phyloP scores from a whole-genome alignment of 2,888 invertebrate species.

The Serrognathus titanus region DNA sequence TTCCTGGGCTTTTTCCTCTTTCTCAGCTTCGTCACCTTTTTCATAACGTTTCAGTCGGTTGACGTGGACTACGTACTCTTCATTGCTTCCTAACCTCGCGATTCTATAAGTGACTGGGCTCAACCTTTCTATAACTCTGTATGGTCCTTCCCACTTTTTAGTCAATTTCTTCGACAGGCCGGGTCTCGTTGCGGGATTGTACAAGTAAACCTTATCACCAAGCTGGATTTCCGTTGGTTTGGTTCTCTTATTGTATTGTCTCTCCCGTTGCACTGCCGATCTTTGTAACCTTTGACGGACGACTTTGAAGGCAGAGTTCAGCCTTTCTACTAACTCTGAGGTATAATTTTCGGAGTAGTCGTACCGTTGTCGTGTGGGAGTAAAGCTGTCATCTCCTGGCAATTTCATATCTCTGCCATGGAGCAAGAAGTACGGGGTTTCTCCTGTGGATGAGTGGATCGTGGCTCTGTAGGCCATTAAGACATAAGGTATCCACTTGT shows the following conservation, averaged over 20 bases:
- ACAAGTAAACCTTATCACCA: background rate
- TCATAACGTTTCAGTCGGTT: background rate
- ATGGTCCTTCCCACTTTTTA: background rate
- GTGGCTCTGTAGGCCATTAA: slow-evolving; percentile 27
- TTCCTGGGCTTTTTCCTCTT: background rate
- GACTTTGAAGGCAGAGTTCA: slow-evolving; percentile 2
- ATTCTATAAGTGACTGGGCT: background rate
- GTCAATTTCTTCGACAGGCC: background rate
- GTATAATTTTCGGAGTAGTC: slow-evolving; percentile 23
- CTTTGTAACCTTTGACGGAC: background rate
- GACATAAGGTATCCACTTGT: slow-evolving; percentile 30
- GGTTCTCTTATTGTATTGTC: background rate
- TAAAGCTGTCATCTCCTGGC: slow-evolving; percentile 21
- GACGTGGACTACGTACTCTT: background rate
- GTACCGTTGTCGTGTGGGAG: slow-evolving; percentile 14
- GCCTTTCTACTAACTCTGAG: slow-evolving; percentile 5
- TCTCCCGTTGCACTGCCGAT: background rate
- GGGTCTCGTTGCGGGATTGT: background rate
- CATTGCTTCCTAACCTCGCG: background rate
- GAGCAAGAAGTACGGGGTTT: slow-evolving; percentile 26
- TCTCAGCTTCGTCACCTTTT: background rate
- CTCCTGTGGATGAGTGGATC: slow-evolving; percentile 22
- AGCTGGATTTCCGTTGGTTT: background rate
- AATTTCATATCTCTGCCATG: slow-evolving; percentile 27
- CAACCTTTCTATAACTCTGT: background rate